Evolutionary conservation across 2,888 invertebrate species (phyloP), one percentile per base, ranked within the genome.

Genomic region (Zhuqinia jingwanae): DNA sequence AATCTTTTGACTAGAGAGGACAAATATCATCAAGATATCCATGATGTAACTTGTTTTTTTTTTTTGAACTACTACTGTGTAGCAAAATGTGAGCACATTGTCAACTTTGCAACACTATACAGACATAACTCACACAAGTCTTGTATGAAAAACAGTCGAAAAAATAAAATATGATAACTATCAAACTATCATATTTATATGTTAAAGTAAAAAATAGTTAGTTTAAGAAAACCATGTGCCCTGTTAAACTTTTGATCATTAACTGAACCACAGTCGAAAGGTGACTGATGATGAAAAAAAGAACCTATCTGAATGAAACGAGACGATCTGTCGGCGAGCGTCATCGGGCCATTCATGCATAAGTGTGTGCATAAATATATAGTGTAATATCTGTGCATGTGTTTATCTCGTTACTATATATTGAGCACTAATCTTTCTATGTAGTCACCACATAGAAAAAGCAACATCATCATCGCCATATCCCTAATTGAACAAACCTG

Each of bases 321-420:
- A 85, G 85, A 85, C 85, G 84, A 56, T 68, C 36, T 68, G 84
- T 85, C 85, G 79, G 85, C 42, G 50, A 70, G 45, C 85, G 85
- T 85, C 85, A 85, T 75, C 45, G 70, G 73, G 22, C 58, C 56
- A 75, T 27, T 30, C 75, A 75, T 75, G 75, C 75, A 75, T 70
- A 70, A 45, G 68, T 20, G 20, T 22, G 36, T 60, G 2, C 3
- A n/a, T 56, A 17, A n/a, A 22, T 22, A 68, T 68, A 45, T 45
- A 45, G 20, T 63, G 27, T 15, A 50, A 22, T 20, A 36, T 42
- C 65, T 65, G 5, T 65, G 0, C 25, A 60, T 56, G 10, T 56
- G n/a, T n/a, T n/a, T n/a, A 3, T 36, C 36, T 36, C 36, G 3
- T 8, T 6, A 36, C 22, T 63, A 27, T 27, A 58, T 20, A 17